phyloP scores from a whole-genome alignment of 1,140 invertebrate species.

The Hylyphantes graminicola region DNA sequence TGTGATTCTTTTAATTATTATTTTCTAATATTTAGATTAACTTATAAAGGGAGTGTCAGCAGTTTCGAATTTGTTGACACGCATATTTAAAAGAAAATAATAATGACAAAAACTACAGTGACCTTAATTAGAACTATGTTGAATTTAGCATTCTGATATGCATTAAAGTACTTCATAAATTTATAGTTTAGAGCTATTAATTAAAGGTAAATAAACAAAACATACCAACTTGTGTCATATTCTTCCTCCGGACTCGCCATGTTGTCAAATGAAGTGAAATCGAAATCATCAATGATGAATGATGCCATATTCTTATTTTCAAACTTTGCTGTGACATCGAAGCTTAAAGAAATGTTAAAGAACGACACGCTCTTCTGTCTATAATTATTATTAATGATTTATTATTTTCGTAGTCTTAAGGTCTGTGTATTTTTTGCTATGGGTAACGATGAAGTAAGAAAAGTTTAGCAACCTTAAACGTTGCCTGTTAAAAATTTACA shows the following conservation, averaged over 20 bases:
- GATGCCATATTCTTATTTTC: too few species aligned
- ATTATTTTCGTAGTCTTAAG: too few species aligned
- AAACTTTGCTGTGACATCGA: too few species aligned
- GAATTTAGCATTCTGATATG: background rate
- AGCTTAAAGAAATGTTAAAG: too few species aligned
- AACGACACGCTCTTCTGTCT: too few species aligned
- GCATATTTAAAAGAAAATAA: background rate
- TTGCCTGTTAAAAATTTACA: too few species aligned
- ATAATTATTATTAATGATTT: too few species aligned
- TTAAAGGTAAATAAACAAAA: slow-evolving; percentile 11
- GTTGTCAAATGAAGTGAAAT: slow-evolving; percentile 22
- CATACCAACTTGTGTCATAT: slow-evolving; percentile 50
- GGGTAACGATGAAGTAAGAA: too few species aligned
- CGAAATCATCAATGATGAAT: too few species aligned
- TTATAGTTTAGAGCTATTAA: background rate
- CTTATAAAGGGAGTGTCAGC: slow-evolving; percentile 30
- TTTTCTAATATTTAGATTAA: background rate
- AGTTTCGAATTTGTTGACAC: background rate
- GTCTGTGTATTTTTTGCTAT: too few species aligned
- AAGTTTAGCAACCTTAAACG: too few species aligned
- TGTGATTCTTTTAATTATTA: too few species aligned
- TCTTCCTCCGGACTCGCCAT: slow-evolving; percentile 48
- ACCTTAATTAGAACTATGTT: background rate
- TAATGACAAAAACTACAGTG: background rate
- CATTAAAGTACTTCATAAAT: background rate